Conservation (phyloP, 2,113 vertebrate genomes). For the Toxotes chatareus region DNA sequence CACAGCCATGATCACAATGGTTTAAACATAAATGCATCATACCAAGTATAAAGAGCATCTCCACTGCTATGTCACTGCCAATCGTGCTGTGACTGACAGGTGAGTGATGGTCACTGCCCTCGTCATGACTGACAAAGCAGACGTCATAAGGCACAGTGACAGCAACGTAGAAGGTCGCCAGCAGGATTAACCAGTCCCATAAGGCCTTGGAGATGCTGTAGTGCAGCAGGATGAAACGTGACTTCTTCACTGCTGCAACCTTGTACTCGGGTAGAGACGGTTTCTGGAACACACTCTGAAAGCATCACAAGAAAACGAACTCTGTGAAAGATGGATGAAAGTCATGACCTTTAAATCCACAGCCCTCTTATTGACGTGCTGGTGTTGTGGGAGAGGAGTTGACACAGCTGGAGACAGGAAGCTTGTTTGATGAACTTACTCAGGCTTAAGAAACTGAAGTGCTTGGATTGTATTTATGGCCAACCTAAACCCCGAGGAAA, state of each 20-base stretch:
- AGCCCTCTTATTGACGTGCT: neutral
- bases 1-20: neutral
- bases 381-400: neutral
- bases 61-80: conserved; percentile 93
- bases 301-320: neutral
- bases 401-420: neutral
- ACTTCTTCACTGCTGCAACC: conserved; percentile 93
- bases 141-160: conserved; percentile 96
- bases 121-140: conserved; percentile 90
- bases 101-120: conserved; percentile 84
- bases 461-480: neutral
- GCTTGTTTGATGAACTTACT: neutral
- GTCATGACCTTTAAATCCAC: neutral
- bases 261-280: conserved; percentile 95
- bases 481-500: neutral
- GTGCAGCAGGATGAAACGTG: conserved; percentile 95
- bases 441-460: neutral
- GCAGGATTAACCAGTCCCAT: conserved; percentile 96
- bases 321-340: neutral
- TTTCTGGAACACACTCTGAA: conserved; percentile 92
- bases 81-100: conserved; percentile 88
- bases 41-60: conserved; percentile 98
- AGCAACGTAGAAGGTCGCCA: conserved; percentile 96
- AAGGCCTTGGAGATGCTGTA: conserved; percentile 96
- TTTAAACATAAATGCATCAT: conserved; percentile 36